Evolutionary conservation across 2,797 vertebrate genomes (phyloP).

Genomic region (Triplophysa bombifrons): DNA sequence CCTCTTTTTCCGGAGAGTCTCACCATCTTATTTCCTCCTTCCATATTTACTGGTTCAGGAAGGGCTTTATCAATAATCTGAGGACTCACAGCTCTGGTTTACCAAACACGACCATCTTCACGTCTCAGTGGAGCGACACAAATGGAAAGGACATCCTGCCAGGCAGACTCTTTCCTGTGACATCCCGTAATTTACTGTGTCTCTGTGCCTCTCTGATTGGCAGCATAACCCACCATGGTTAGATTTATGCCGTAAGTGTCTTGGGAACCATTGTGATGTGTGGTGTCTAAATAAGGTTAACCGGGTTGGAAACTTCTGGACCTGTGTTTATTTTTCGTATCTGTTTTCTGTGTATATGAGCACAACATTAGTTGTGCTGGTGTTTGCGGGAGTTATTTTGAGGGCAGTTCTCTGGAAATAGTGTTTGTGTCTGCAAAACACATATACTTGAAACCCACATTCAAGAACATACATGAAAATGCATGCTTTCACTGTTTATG

Average conservation of each 20-base stretch:
- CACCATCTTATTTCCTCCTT: neutral
- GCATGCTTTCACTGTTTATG: too few species aligned
- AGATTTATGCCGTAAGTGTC: conserved; percentile 12
- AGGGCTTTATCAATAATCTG: conserved; percentile 54
- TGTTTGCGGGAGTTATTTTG: neutral
- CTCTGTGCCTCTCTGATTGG: conserved; percentile 13
- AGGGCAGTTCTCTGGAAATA: neutral
- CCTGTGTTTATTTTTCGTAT: neutral
- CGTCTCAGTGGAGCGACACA: conserved; percentile 40
- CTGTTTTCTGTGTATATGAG: neutral
- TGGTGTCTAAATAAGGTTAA: conserved; percentile 13
- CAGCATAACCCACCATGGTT: neutral
- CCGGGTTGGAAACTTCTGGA: conserved; percentile 10
- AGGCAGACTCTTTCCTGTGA: conserved; percentile 51
- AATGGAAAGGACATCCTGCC: conserved; percentile 51
- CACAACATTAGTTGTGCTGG: neutral
- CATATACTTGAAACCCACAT: too few species aligned
- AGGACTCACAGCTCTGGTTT: conserved; percentile 7
- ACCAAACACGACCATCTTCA: conserved; percentile 11
- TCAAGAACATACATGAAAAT: too few species aligned
- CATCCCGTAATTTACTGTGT: conserved; percentile 45
- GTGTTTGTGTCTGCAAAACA: too few species aligned
- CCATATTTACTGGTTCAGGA: conserved; percentile 10
- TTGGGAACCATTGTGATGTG: conserved; percentile 41
- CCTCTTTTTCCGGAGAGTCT: neutral